phyloP scores from a whole-genome alignment of 2,888 invertebrate species.

The Pediacus dermestoides region DNA sequence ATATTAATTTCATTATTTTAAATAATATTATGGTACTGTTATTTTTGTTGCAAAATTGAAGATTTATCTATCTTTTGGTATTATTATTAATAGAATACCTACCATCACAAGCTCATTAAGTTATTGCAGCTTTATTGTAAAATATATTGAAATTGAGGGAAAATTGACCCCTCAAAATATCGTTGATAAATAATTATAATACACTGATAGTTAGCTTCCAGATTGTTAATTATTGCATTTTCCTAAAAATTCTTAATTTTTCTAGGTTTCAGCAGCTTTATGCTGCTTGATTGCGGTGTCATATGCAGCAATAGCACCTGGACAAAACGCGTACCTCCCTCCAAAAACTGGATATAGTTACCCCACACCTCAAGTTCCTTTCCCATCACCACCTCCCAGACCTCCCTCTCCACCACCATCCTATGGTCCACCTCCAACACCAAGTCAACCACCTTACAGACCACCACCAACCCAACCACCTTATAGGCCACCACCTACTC shows the following conservation, averaged over 20 bases:
- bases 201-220: too few relatives aligned
- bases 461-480: constrained; percentile 20
- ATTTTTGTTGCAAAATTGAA: too few relatives aligned
- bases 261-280: constrained; percentile 55
- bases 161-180: background rate
- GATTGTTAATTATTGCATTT: background rate
- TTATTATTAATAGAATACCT: too few relatives aligned
- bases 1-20: too few relatives aligned
- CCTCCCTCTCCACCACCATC: constrained; percentile 27
- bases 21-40: too few relatives aligned
- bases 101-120: too few relatives aligned
- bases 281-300: constrained; percentile 50
- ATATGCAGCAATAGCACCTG: constrained; percentile 57
- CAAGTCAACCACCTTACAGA: constrained; percentile 14
- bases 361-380: constrained; percentile 62
- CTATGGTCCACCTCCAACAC: constrained; percentile 14
- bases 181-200: too few relatives aligned
- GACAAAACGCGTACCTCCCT: constrained; percentile 73
- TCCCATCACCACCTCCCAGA: constrained; percentile 47
- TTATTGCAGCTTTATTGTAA: too few relatives aligned
- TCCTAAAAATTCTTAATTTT: too few relatives aligned
- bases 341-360: constrained; percentile 68
- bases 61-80: too few relatives aligned
- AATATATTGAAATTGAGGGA: background rate
- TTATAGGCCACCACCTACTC: constrained; percentile 10